A percentile compares a stretch with the other conserved stretches of the same genome.
phyloP scores from a whole-genome alignment of 2,113 vertebrate genomes.

The Butorides virescens region DNA sequence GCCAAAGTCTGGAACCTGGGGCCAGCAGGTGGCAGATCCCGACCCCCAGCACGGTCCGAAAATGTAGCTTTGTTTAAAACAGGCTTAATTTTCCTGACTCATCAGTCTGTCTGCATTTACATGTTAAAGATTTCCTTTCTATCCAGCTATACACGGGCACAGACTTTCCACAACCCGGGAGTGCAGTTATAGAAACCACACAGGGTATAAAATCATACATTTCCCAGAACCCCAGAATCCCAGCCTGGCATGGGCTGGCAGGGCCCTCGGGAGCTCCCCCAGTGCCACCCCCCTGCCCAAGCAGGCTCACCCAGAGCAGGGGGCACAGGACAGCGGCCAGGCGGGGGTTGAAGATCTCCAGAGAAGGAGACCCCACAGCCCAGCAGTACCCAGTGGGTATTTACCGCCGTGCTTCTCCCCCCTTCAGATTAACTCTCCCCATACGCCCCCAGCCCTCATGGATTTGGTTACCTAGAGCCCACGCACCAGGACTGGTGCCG shows the following conservation, averaged over 20 bases:
- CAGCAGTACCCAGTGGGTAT: not conserved
- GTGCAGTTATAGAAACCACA: rapidly evolving
- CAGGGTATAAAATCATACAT: rapidly evolving
- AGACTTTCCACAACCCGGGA: rapidly evolving
- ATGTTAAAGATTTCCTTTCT: too few species aligned
- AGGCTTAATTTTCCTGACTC: not conserved
- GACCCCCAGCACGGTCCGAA: not conserved
- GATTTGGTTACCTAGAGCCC: not conserved
- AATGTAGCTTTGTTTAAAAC: not conserved
- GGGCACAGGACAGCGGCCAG: not conserved
- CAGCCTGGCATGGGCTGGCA: too few species aligned
- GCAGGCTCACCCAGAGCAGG: too few species aligned
- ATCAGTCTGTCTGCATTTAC: not conserved
- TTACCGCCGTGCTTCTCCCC: not conserved
- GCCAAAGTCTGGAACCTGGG: not conserved
- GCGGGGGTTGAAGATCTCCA: too few species aligned
- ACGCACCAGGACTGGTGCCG: not conserved
- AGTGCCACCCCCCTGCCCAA: too few species aligned
- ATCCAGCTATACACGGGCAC: rapidly evolving
- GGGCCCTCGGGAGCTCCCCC: too few species aligned
- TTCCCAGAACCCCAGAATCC: too few species aligned
- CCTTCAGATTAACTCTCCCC: not conserved
- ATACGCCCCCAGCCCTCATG: not conserved
- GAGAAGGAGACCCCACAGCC: too few species aligned
- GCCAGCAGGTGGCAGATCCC: not conserved